Base-by-base conservation (phyloP, 2,888 invertebrate species). In the Catocala fraxini region DNA sequence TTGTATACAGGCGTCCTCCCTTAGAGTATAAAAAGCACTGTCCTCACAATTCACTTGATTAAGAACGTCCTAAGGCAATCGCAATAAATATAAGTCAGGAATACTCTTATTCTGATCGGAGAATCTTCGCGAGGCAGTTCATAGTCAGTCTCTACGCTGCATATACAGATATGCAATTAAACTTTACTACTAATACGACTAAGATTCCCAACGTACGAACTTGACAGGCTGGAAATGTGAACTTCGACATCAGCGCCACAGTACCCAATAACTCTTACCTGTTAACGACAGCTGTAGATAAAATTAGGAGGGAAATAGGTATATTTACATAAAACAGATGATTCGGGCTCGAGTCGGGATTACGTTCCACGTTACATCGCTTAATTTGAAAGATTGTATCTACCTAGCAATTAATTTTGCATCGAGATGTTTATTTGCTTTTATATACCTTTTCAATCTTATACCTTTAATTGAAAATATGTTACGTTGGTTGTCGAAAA, bases 241-340 rank as follows among this genome's bases (percentile, higher is more conserved):
- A 74, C 80, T 82, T 75, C 80, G 80, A 73, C 74, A 72, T 63
- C 64, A 69, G 70, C 66, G 51, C 63, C 61, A 56, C 53, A 70
- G 54, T 58, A 58, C 53, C 60, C 53, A 54, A 57, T 71, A 68
- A 65, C 63, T 63, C 61, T 60, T 64, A 68, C 59, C 51, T 56
- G 51, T 61, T 56, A 60, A 47, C 49, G 59, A 35, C 12, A 59
- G 39, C 51, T 65, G 54, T 42, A 47, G 58, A 58, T 48, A 48
- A 57, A 51, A 47, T 35, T 6, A 65, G 51, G 47, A 51, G 52
- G 42, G 11, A 48, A 45, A 47, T 34, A 42, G 6, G n/a, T 52
- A 35, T 10, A 41, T 56, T 46, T 11, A 9, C 12, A 33, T 59
- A 68, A 6, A 42, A 48, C 11, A 61, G 12, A 45, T 15, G 10